phyloP scores from a whole-genome alignment of 2,888 invertebrate genomes.

The Steromphala cineraria region DNA sequence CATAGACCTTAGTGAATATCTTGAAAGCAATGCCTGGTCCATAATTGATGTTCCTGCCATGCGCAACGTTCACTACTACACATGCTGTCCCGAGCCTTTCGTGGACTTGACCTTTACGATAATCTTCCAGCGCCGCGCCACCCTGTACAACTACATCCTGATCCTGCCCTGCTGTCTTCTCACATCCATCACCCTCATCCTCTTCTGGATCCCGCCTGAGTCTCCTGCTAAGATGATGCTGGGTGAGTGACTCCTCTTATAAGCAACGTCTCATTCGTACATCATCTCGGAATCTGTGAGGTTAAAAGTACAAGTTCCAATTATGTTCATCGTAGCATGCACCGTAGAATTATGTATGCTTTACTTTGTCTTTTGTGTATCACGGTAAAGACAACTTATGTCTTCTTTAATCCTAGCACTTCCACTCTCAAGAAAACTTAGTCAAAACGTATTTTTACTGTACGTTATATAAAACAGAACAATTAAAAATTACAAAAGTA shows the following conservation, averaged over 20 bases:
- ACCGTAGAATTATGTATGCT: too few species aligned
- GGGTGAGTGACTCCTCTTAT: constrained; percentile 63
- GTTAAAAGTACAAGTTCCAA: too few species aligned
- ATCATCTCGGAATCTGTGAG: too few species aligned
- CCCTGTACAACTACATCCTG: constrained; percentile 74
- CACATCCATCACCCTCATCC: constrained; percentile 74
- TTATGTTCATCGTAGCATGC: too few species aligned
- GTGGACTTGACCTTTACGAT: constrained; percentile 71
- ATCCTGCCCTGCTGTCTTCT: constrained; percentile 75
- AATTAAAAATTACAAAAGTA: too few species aligned
- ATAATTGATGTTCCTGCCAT: constrained; percentile 65
- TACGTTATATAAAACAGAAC: too few species aligned
- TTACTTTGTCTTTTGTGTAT: too few species aligned
- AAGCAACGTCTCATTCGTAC: constrained; percentile 9
- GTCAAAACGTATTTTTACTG: too few species aligned
- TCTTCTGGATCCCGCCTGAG: constrained; percentile 76
- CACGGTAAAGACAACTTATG: too few species aligned
- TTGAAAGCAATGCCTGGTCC: constrained; percentile 74
- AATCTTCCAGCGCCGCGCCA: constrained; percentile 64
- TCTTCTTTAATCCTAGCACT: too few species aligned
- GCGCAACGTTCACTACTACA: constrained; percentile 59
- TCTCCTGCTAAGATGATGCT: constrained; percentile 76
- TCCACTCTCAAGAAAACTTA: too few species aligned
- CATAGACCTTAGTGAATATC: constrained; percentile 67
- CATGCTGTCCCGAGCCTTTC: constrained; percentile 69